These are phyloP conservation scores for Poeciliopsis presidionis DNA, from an alignment of 2,797 vertebrate genomes.

Conservation along the genomic window DNA sequence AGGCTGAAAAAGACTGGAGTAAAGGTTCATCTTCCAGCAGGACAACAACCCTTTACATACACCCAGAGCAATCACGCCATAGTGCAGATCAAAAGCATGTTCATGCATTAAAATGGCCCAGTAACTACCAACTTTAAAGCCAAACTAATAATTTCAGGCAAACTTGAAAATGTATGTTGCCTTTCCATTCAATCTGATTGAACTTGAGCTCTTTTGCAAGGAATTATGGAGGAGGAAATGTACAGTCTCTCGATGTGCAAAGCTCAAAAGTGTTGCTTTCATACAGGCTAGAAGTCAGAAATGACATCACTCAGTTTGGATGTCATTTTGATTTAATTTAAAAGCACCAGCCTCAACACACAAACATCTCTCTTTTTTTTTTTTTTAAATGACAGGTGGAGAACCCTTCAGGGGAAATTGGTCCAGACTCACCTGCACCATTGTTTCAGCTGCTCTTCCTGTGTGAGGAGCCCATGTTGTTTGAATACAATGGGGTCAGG, in stretches of 20 bases:
- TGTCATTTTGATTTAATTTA: background rate
- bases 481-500: conserved; percentile 77
- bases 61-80: background rate
- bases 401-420: conserved; percentile 56
- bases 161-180: background rate
- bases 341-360: background rate
- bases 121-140: background rate
- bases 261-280: background rate
- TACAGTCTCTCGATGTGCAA: background rate
- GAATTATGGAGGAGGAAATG: background rate
- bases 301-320: background rate
- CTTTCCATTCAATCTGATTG: background rate
- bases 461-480: conserved; percentile 73
- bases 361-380: conserved; percentile 7
- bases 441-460: conserved; percentile 73
- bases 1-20: background rate
- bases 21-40: background rate
- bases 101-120: background rate
- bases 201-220: background rate
- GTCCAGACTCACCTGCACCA: conserved; percentile 69
- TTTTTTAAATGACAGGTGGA: conserved; percentile 46
- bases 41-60: background rate
- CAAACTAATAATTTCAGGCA: background rate
- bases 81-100: background rate
- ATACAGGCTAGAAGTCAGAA: background rate